Conservation (phyloP, 2,797 vertebrate species). For the Nothura maculosa region DNA sequence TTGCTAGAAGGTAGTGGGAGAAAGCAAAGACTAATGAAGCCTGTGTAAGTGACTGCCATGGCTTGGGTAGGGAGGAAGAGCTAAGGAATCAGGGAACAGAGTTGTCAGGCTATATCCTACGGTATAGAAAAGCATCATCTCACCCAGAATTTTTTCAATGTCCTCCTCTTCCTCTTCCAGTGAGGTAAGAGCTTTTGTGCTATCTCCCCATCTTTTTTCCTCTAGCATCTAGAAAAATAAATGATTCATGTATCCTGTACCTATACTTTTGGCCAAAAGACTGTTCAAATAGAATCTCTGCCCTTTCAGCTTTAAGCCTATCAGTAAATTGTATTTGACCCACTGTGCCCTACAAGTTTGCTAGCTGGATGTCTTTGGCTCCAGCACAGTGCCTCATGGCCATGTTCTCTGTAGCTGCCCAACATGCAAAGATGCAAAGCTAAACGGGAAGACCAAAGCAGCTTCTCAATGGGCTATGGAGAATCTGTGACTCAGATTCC, state of each 20-base stretch:
- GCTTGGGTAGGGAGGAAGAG: neutral
- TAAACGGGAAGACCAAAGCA: neutral
- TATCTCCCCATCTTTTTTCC: neutral
- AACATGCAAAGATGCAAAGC: neutral
- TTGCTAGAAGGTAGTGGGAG: neutral
- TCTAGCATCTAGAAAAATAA: neutral
- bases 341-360: neutral
- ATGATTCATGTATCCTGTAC: neutral
- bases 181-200: neutral
- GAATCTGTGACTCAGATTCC: neutral
- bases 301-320: neutral
- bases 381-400: neutral
- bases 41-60: neutral
- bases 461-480: neutral
- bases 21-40: neutral
- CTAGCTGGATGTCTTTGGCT: neutral
- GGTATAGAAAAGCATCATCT: neutral
- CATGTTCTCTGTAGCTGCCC: neutral
- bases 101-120: neutral
- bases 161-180: neutral
- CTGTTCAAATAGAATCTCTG: neutral
- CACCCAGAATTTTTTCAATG: neutral
- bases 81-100: neutral
- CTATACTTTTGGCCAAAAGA: neutral
- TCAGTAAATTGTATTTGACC: neutral